These are phyloP conservation scores for Megalonaias nervosa DNA, from an alignment of 1,140 invertebrate genomes.

Conservation along the genomic window DNA sequence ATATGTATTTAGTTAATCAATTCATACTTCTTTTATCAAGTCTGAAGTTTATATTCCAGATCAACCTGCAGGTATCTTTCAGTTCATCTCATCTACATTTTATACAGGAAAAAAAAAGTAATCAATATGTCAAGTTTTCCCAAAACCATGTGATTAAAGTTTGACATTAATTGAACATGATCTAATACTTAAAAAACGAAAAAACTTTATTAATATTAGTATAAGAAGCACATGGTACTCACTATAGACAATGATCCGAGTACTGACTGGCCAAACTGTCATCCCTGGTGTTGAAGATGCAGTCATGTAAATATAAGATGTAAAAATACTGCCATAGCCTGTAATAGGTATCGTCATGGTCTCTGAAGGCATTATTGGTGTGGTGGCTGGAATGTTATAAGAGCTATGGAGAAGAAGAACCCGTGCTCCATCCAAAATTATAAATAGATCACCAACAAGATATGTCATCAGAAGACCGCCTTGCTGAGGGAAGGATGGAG, in stretches of 20 bases:
- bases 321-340: conserved; percentile 17
- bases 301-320: conserved; percentile 30
- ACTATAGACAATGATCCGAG: conserved; percentile 31
- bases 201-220: too few species aligned
- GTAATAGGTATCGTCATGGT: conserved; percentile 20
- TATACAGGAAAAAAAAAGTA: too few species aligned
- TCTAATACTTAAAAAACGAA: too few species aligned
- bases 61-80: too few species aligned
- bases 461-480: conserved; percentile 31
- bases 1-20: too few species aligned
- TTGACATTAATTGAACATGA: too few species aligned
- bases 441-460: conserved; percentile 27
- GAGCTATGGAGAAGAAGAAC: conserved; percentile 15
- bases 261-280: conserved; percentile 14
- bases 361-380: conserved; percentile 23
- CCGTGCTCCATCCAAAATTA: conserved; percentile 31
- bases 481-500: conserved; percentile 12
- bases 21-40: too few species aligned
- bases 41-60: too few species aligned
- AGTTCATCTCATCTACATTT: too few species aligned
- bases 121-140: too few species aligned
- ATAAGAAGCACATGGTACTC: background rate
- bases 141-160: too few species aligned
- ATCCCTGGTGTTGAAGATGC: conserved; percentile 22
- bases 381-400: conserved; percentile 19